These are phyloP conservation scores for Macrostomum lignano DNA, from an alignment of 1,140 invertebrate species.

Conservation along the genomic window DNA sequence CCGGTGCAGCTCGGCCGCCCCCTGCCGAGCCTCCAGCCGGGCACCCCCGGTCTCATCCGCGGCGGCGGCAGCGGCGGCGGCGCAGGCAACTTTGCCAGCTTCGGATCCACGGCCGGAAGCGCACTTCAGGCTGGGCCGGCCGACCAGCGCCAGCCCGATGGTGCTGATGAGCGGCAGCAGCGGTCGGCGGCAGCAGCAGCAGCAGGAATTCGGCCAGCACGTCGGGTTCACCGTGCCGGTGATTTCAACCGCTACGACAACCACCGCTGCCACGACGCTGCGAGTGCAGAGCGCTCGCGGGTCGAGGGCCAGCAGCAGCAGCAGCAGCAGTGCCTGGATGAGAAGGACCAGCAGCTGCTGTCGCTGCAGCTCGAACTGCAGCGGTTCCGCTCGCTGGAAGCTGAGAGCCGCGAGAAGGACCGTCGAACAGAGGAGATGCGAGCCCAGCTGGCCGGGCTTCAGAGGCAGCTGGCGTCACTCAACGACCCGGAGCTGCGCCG, in stretches of 20 bases:
- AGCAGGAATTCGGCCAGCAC: too few species aligned
- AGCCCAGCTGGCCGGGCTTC: conserved; percentile 6
- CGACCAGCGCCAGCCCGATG: conserved; percentile 13
- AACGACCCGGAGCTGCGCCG: conserved; percentile 1
- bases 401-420: conserved; percentile 9
- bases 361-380: conserved; percentile 9
- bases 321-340: conserved; percentile 11
- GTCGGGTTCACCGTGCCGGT: too few species aligned
- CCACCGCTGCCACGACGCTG: too few species aligned
- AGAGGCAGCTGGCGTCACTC: conserved; percentile 3
- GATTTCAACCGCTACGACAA: too few species aligned
- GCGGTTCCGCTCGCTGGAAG: conserved; percentile 3
- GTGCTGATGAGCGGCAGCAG: too few species aligned
- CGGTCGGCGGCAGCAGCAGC: too few species aligned
- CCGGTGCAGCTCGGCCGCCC: not conserved
- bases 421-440: conserved; percentile 8
- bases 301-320: conserved; percentile 6
- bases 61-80: not conserved
- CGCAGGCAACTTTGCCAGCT: conserved; percentile 1
- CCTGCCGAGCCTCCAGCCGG: conserved; percentile 1
- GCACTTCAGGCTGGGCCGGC: conserved; percentile 8
- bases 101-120: not conserved
- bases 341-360: conserved; percentile 18
- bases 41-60: conserved; percentile 4
- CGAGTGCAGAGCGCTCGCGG: too few species aligned